Evolutionary conservation across 2,113 vertebrate genomes (phyloP).

Genomic region (Rhizomys pruinosus): DNA sequence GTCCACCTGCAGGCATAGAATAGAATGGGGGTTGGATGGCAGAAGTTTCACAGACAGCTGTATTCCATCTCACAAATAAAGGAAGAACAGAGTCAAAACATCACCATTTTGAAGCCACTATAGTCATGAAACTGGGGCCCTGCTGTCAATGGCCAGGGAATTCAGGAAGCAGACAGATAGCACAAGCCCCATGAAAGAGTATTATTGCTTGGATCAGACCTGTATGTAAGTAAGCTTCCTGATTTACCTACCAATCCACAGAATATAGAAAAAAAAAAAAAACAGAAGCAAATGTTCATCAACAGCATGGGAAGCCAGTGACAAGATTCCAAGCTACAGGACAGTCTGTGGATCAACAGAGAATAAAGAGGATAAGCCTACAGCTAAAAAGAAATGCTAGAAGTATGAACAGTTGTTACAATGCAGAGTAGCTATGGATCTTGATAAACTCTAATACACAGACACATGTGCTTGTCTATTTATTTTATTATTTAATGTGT

Average conservation of each 20-base stretch:
- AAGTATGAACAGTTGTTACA: too few relatives aligned
- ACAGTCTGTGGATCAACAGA: accelerated
- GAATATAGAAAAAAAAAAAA: neutral
- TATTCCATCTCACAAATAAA: neutral
- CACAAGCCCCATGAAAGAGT: accelerated
- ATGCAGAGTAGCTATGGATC: accelerated
- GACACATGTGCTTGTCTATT: too few relatives aligned
- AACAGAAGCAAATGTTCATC: neutral
- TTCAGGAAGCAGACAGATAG: neutral
- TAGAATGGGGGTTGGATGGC: accelerated
- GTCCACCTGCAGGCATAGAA: accelerated
- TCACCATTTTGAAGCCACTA: neutral
- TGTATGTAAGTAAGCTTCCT: neutral
- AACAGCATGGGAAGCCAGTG: too few relatives aligned
- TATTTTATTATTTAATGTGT: too few relatives aligned
- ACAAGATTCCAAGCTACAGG: neutral
- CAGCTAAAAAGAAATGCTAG: neutral
- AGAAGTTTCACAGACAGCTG: neutral
- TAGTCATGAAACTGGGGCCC: accelerated
- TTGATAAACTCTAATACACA: neutral
- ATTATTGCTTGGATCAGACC: neutral
- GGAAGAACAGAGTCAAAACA: accelerated
- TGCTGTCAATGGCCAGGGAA: accelerated
- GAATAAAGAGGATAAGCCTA: too few relatives aligned
- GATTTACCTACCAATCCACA: too few relatives aligned